phyloP scores from a whole-genome alignment of 2,797 vertebrate genomes.

The Lithobates sylvaticus region DNA sequence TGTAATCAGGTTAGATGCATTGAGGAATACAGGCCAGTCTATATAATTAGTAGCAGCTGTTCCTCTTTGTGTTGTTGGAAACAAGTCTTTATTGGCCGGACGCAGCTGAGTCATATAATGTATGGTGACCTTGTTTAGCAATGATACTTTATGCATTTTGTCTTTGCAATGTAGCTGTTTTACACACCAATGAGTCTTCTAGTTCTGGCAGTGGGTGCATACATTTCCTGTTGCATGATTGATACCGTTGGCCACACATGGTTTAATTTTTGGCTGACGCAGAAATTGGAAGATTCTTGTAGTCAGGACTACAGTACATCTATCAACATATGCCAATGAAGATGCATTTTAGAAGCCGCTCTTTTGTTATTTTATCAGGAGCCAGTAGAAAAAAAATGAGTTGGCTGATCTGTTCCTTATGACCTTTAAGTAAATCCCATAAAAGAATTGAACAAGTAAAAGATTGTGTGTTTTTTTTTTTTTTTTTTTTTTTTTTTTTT shows the following conservation, averaged over 20 bases:
- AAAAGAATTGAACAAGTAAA: too few relatives aligned
- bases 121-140: conserved; percentile 17
- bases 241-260: neutral
- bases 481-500: too few relatives aligned
- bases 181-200: neutral
- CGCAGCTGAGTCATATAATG: conserved; percentile 6
- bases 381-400: too few relatives aligned
- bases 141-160: neutral
- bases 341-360: neutral
- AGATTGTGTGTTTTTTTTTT: too few relatives aligned
- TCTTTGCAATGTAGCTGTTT: neutral
- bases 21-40: conserved; percentile 13
- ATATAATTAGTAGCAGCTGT: conserved; percentile 49
- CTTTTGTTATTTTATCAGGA: too few relatives aligned
- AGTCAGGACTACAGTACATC: neutral
- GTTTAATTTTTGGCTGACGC: too few relatives aligned
- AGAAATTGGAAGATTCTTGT: neutral
- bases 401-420: too few relatives aligned
- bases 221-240: neutral
- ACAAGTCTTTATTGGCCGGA: conserved; percentile 31
- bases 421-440: too few relatives aligned
- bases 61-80: conserved; percentile 16
- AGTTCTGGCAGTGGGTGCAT: neutral
- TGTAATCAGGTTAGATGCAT: conserved; percentile 18
- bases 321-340: neutral